Evolutionary conservation across 2,888 invertebrate species (phyloP), one percentile per base, ranked within the genome.

Genomic region (Chouioia cunea): DNA sequence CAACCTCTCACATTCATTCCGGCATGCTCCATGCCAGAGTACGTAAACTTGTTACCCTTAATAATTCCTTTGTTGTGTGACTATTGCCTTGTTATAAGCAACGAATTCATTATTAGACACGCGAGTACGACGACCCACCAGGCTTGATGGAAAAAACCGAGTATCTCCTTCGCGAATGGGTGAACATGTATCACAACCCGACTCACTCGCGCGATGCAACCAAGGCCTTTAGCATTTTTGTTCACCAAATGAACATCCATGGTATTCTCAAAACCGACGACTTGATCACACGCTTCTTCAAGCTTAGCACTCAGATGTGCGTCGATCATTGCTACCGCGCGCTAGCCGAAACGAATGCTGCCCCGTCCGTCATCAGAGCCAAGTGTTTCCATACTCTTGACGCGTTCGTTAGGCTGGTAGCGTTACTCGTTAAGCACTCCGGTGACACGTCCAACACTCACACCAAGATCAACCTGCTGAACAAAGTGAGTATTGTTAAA

Each of bases 211-310:
- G 95, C 52, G 96, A 96, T 82, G 91, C 95, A 0, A 92, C 93
- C 0, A 97, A 97, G 86, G 95, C 97, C 50, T 97, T 99, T 86
- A 93, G 94, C 74, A 87, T 95, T 76, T 98, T 98, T 86, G 97
- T 99, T 3, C 96, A 96, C 81, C 94, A 97, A 86, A 97, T 99
- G 97, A 97, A 97, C 85, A 90, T 95, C 80, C 94, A 96, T 79
- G 97, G 99, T 4, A 97, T 99, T 72, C 88, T 98, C 64, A 98
- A 98, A 86, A 97, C 97, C 0, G 99, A 99, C 83, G 99, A 99
- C 82, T 89, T 97, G 81, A 97, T 99, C 74, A 97, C 97, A 0
- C 88, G 98, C 70, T 99, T 99, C 88, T 98, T 99, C 89, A 91
- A 99, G 53, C 91, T 98, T 73, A 97, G 97, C 67, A 97, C 97